phyloP scores from a whole-genome alignment of 2,888 invertebrate genomes.

The Sipunculus nudus region DNA sequence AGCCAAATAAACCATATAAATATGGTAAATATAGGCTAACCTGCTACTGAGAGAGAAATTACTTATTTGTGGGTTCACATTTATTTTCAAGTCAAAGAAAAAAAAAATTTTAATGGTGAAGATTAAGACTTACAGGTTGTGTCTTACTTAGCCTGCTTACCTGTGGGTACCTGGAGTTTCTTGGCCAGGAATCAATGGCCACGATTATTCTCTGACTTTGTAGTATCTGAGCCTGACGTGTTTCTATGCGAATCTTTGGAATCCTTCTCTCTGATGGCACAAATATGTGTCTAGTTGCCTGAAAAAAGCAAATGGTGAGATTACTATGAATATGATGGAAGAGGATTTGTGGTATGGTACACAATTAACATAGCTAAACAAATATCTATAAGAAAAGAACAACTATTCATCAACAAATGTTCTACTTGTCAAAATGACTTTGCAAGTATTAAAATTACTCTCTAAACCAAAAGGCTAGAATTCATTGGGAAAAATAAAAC shows the following conservation, averaged over 20 bases:
- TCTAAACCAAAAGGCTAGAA: too few relatives aligned
- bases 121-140: too few relatives aligned
- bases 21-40: too few relatives aligned
- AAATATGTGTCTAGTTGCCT: conserved; percentile 80
- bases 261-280: conserved; percentile 93
- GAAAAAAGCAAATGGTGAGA: conserved; percentile 16
- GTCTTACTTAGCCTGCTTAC: too few relatives aligned
- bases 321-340: not conserved
- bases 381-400: not conserved
- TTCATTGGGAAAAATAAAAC: too few relatives aligned
- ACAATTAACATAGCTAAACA: not conserved
- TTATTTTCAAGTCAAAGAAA: too few relatives aligned
- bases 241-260: conserved; percentile 95
- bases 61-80: too few relatives aligned
- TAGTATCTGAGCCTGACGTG: conserved; percentile 82
- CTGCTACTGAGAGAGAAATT: too few relatives aligned
- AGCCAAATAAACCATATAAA: too few relatives aligned
- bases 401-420: too few relatives aligned
- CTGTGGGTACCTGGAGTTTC: conserved; percentile 88
- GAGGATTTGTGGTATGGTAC: conserved; percentile 6
- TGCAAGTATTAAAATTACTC: too few relatives aligned
- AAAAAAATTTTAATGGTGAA: not conserved
- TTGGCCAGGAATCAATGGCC: conserved; percentile 95
- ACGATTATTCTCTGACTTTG: conserved; percentile 90
- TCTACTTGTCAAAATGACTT: too few relatives aligned